These are phyloP conservation scores for Theristicus caerulescens DNA, from an alignment of 2,113 vertebrate species.

Conservation along the genomic window DNA sequence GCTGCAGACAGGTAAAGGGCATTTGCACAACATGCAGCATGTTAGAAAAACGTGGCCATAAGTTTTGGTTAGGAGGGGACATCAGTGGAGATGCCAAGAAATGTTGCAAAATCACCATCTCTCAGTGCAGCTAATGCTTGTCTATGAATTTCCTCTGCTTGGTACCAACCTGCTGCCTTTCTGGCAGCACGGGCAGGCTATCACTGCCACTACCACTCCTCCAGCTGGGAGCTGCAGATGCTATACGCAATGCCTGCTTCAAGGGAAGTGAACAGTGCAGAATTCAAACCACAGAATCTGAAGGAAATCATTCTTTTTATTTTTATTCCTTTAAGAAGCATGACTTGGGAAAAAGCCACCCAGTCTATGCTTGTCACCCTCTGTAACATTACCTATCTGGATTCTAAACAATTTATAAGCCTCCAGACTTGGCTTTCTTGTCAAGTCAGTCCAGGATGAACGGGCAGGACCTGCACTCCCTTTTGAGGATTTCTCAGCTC, in stretches of 20 bases:
- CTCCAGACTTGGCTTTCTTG: neutral
- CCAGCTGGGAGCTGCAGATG: neutral
- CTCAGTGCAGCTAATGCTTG: neutral
- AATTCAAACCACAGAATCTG: neutral
- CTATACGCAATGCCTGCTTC: neutral
- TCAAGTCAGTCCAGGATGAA: neutral
- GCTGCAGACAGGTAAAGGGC: neutral
- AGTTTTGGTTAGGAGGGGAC: neutral
- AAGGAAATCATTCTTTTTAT: neutral
- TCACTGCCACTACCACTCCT: neutral
- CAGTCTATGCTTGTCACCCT: neutral
- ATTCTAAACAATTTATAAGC: neutral
- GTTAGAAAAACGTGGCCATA: accelerated
- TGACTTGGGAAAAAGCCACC: neutral
- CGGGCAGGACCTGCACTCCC: neutral
- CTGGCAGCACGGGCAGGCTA: neutral
- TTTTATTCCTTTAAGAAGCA: neutral
- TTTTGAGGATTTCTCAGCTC: neutral
- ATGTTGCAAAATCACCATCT: neutral
- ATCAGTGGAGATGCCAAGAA: neutral
- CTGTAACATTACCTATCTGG: neutral
- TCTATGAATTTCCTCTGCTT: too few relatives aligned
- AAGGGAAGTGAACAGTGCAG: neutral
- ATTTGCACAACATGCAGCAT: neutral
- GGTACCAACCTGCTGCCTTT: neutral